Evolutionary conservation across 2,888 invertebrate genomes (phyloP), one percentile per base, ranked within the genome.

Genomic region (Troides helena): DNA sequence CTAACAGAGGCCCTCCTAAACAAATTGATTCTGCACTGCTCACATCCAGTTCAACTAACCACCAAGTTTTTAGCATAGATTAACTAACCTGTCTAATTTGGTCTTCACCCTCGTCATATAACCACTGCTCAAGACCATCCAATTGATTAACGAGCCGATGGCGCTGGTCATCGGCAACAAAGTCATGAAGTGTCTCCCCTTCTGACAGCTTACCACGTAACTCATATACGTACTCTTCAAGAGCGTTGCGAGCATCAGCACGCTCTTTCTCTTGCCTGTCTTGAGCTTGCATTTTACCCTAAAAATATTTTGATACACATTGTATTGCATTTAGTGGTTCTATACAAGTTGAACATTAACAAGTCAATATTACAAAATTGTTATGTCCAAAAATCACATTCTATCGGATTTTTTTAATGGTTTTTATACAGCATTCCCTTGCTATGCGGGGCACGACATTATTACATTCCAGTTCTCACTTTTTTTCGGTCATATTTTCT

Each of bases 221-320:
- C 79, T 99, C 99, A 85, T 99, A 99, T 46, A 99, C 98, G 83
- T 98, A 99, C 88, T 99, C 99, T 87, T 99, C 99, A 0, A 99
- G 94, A 4, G 98, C 97, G 88, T 99, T 99, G 81, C 99, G 97
- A 1, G 98, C 98, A 87, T 99, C 99, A 7, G 97, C 96, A 64
- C 99, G 95, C 84, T 99, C 98, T 80, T 98, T 99, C 90, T 99
- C 99, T 83, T 97, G 96, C 72, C 95, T 95, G 86, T 99, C 99
- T 78, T 96, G 96, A 68, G 95, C 94, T 78, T 96, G 95, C 96
- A 97, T 96, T 87, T 95, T 95, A 72, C 94, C 93, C 96, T 97
- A 80, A 30, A 74, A 60, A 59, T 21, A 21, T 39, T 39, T 43
- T 53, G 14, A 46, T 46, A 46, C 46, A 46, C 1, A 12, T 46